Base-by-base conservation (phyloP, 2,113 vertebrate genomes). In the Ciconia stormi region DNA sequence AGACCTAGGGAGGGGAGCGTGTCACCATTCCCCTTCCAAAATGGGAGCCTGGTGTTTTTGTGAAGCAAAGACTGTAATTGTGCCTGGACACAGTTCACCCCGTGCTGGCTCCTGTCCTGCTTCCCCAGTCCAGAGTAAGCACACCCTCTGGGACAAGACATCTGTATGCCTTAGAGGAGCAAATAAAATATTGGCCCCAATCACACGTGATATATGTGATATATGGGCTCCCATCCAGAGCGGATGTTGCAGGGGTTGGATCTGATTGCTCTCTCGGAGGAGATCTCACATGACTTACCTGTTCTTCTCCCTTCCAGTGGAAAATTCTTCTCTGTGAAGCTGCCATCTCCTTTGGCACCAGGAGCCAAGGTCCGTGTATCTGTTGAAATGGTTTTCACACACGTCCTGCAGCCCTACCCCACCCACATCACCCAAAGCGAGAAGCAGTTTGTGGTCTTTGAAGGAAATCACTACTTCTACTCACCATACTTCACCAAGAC, bases 401-500 rank as follows among this genome's bases (percentile, higher is more conserved):
- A 99, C 0, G 98, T 99, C 80, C 98, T 99, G 87, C 98, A 98
- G 91, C 99, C 99, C 0, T 99, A 99, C 95, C 99, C 99, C 50
- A 98, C 98, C 32, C 99, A 99, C 73, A 99, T 99, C 97, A 99
- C 99, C 18, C 99, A 99, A 87, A 99, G 99, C 0, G 99, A 99
- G 97, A 99, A 99, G 21, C 99, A 99, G 98, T 98, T 99, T 94
- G 99, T 99, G 77, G 98, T 99, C 50, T 99, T 99, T 81, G 99
- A 99, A 95, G 99, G 99, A 59, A 99, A 99, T 98, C 99, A 99
- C 96, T 99, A 99, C 95, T 98, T 99, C 96, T 99, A 98, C 95
- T 99, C 99, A 0, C 99, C 99, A 0, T 99, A 99, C 71, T 97
- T 98, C 49, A 99, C 99, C 38, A 99, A 98, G 93, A 98, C 98